Evolutionary conservation across 2,888 invertebrate species (phyloP).

Genomic region (Tetragnatha montana): DNA sequence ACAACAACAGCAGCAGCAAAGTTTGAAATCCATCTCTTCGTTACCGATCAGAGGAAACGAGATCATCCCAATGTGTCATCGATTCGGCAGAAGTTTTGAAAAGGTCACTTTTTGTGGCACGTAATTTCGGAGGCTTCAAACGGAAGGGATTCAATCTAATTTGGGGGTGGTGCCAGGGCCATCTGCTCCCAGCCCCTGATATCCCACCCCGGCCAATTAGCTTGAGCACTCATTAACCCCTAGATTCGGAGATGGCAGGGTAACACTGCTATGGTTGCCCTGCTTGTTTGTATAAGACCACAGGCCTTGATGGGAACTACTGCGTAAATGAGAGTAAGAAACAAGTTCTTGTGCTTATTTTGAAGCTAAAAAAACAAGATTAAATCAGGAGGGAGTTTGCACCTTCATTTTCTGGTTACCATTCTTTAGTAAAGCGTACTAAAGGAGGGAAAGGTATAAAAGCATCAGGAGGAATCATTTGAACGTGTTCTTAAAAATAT

Average conservation of each 20-base stretch:
- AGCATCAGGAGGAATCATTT: too few species aligned
- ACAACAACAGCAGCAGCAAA: too few species aligned
- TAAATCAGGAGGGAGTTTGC: too few species aligned
- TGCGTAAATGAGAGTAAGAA: too few species aligned
- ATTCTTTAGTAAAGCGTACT: too few species aligned
- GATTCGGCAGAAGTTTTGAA: not conserved
- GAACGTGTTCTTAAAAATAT: too few species aligned
- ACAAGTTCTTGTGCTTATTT: too few species aligned
- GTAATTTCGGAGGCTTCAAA: slow-evolving; percentile 36
- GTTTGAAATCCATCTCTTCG: not conserved
- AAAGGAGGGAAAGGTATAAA: too few species aligned
- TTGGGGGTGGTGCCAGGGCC: slow-evolving; percentile 22
- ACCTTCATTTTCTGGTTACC: too few species aligned
- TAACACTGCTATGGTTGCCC: not conserved
- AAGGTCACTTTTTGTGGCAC: slow-evolving; percentile 33
- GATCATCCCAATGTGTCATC: not conserved
- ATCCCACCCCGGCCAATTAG: not conserved
- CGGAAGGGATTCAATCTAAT: slow-evolving; percentile 36
- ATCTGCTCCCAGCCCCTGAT: slow-evolving; percentile 15
- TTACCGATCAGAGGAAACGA: not conserved
- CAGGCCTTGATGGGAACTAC: too few species aligned
- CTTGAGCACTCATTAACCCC: not conserved
- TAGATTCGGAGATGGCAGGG: not conserved
- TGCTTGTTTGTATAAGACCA: not conserved
- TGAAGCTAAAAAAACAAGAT: too few species aligned